phyloP scores from a whole-genome alignment of 2,797 vertebrate genomes.

The Protonibea diacanthus region DNA sequence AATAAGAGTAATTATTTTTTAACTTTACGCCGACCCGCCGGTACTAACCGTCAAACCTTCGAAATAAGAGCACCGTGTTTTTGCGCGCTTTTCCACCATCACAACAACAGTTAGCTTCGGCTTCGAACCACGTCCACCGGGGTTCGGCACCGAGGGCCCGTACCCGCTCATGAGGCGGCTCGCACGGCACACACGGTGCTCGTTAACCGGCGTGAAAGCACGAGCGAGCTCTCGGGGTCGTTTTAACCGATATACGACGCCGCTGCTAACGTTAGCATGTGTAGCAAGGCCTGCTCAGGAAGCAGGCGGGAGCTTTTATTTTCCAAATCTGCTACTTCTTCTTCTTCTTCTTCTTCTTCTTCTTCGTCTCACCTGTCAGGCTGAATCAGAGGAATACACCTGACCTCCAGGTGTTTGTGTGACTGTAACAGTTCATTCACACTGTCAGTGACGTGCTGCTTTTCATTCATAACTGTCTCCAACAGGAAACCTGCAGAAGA shows the following conservation, averaged over 20 bases:
- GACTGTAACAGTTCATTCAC: no score
- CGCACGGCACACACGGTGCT: accelerated
- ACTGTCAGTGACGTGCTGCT: background rate
- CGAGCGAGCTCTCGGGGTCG: background rate
- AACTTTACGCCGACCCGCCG: conserved; percentile 60
- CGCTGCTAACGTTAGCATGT: conserved; percentile 69
- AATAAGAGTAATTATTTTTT: conserved; percentile 3
- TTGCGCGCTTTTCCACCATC: conserved; percentile 64
- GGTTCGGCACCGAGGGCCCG: accelerated
- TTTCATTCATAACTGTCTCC: background rate
- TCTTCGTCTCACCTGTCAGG: conserved; percentile 53
- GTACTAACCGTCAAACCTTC: conserved; percentile 77
- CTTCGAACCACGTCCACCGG: accelerated
- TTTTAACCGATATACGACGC: conserved; percentile 9
- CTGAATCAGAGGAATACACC: conserved; percentile 17
- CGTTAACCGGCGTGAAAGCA: accelerated
- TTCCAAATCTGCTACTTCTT: conserved; percentile 68
- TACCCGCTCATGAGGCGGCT: accelerated
- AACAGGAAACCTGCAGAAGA: conserved; percentile 6
- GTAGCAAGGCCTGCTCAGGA: conserved; percentile 62
- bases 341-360: conserved; percentile 10
- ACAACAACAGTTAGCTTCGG: conserved; percentile 40
- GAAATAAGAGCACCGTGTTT: conserved; percentile 89
- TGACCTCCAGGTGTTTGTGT: background rate
- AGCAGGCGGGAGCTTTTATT: conserved; percentile 87